Conservation (phyloP, 2,888 invertebrate genomes). For the Drosophila flavopinicola region DNA sequence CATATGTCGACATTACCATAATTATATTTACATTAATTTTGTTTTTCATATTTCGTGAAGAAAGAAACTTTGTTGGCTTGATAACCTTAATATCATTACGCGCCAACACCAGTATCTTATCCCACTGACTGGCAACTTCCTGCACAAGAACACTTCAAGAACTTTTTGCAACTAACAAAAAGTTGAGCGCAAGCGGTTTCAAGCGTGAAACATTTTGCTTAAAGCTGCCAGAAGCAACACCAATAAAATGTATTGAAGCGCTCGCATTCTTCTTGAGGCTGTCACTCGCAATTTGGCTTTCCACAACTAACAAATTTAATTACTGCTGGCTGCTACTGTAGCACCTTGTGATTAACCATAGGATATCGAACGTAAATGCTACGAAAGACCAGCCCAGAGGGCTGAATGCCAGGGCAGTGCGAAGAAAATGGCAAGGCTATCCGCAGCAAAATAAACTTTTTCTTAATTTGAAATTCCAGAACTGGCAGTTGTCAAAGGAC, state of each 20-base stretch:
- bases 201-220: slow-evolving; percentile 18
- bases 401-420: slow-evolving; percentile 8
- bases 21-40: slow-evolving; percentile 1
- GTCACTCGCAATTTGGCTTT: slow-evolving; percentile 32
- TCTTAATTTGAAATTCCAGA: slow-evolving; percentile 76
- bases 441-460: slow-evolving; percentile 62
- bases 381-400: slow-evolving; percentile 2
- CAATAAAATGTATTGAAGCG: slow-evolving; percentile 32
- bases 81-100: slow-evolving; percentile 45
- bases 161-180: slow-evolving; percentile 38
- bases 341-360: slow-evolving; percentile 46
- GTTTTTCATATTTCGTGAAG: background rate
- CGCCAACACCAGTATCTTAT: slow-evolving; percentile 33
- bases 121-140: slow-evolving; percentile 22
- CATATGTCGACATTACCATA: background rate
- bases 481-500: slow-evolving; percentile 74
- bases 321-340: slow-evolving; percentile 18
- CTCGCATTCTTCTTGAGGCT: slow-evolving; percentile 16
- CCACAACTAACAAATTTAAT: slow-evolving; percentile 48
- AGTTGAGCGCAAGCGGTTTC: slow-evolving; percentile 40
- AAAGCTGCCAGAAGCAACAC: slow-evolving; percentile 19
- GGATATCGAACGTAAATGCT: slow-evolving; percentile 19
- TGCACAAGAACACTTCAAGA: slow-evolving; percentile 26
- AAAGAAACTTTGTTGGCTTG: slow-evolving; percentile 22
- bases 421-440: slow-evolving; percentile 19